These are phyloP conservation scores for Druon quercuslanigerum DNA, from an alignment of 1,140 invertebrate genomes.

Conservation along the genomic window DNA sequence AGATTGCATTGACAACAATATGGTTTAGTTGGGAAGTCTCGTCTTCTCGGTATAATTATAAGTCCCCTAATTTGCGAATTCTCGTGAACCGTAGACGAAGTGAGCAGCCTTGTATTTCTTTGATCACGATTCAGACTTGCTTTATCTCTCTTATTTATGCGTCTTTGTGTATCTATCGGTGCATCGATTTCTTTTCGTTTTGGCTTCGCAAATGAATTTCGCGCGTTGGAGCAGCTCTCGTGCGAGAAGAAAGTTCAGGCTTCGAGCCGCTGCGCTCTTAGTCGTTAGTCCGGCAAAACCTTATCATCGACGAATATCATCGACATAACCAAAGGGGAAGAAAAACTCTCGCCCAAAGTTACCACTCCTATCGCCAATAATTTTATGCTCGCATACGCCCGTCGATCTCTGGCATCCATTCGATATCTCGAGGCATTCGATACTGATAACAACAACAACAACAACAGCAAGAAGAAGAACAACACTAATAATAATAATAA, in stretches of 20 bases:
- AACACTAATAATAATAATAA: constrained; percentile 14
- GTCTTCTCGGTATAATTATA: constrained; percentile 27
- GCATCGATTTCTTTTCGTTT: constrained; percentile 31
- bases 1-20: too few relatives aligned
- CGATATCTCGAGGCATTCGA: not conserved
- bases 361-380: constrained; percentile 10
- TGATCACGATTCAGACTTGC: constrained; percentile 31
- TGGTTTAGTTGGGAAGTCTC: too few relatives aligned
- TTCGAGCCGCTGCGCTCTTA: too few relatives aligned
- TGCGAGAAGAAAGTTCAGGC: constrained; percentile 29
- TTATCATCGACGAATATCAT: constrained; percentile 28
- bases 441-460: constrained; percentile 23
- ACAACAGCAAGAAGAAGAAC: too few relatives aligned
- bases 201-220: constrained; percentile 27
- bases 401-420: constrained; percentile 8
- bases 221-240: constrained; percentile 26
- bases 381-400: not conserved
- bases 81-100: constrained; percentile 25
- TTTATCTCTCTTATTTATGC: constrained; percentile 31
- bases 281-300: constrained; percentile 21
- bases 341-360: not conserved
- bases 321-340: constrained; percentile 16
- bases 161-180: constrained; percentile 31
- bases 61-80: constrained; percentile 27
- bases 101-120: constrained; percentile 25